Base-by-base conservation (phyloP, 2,888 invertebrate species). In the Andrena chrysosceles region DNA sequence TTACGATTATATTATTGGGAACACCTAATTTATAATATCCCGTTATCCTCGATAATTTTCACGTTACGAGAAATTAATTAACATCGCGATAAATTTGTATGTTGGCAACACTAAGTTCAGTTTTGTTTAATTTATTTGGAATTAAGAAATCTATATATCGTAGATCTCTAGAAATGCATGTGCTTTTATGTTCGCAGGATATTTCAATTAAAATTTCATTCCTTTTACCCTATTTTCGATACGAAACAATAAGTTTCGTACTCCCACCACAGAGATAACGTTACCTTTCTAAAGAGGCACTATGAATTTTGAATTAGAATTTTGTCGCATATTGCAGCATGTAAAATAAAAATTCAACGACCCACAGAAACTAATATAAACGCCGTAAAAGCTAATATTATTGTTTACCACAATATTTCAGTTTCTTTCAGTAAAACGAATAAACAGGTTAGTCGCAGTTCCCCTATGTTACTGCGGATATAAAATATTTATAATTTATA, bases 381-480 rank as follows among this genome's bases (percentile, higher is more conserved):
- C 8, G 16, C 8, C 3, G 4, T 62, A 23, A 66, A 35, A 0
- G 10, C n/a, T 49, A 35, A 13, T 6, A 13, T 29, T 64, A 70
- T 59, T 7, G 33, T 16, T 10, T 7, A 10, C 13, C 31, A 16
- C 16, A 60, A 26, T 60, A 77, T 42, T 79, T 31, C 8, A 42
- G 8, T 56, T 42, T 54, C 8, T 62, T 33, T 29, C 20, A 26
- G 23, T 31, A 10, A 72, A 71, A 54, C 3, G 33, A 48, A 23
- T 33, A 71, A 35, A 59, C 70, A 77, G 78, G 80, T 71, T 78
- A 80, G 71, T 63, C 60, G 1, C 1, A 29, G 29, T 75, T 33
- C 3, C 8, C 13, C 13, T 8, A 56, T 56, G 13, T 13, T 76
- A 31, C 7, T 10, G 62, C 35, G 16, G 26, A 20, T 8, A 63